Evolutionary conservation across 2,888 invertebrate species (phyloP).

Genomic region (Nomada ruficornis): DNA sequence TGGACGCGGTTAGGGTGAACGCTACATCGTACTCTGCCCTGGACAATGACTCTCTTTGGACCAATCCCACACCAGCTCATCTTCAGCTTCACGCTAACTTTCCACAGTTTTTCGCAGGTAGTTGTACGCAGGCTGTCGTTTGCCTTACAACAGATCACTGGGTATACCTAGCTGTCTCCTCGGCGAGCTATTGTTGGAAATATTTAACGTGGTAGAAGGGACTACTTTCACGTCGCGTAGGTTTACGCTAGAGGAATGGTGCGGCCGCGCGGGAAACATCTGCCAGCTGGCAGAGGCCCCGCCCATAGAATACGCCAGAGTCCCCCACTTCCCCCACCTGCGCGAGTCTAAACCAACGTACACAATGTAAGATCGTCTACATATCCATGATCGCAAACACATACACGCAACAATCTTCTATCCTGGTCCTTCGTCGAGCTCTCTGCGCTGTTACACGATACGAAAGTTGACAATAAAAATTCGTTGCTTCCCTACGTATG

Average conservation of each 20-base stretch:
- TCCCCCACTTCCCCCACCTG: slow-evolving; percentile 62
- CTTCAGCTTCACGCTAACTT: slow-evolving; percentile 45
- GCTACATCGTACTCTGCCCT: slow-evolving; percentile 69
- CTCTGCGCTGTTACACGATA: slow-evolving; percentile 57
- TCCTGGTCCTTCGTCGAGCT: slow-evolving; percentile 50
- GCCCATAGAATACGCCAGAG: slow-evolving; percentile 84
- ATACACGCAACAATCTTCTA: slow-evolving; percentile 33
- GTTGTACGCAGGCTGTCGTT: slow-evolving; percentile 3
- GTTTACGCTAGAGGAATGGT: slow-evolving; percentile 78
- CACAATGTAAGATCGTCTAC: slow-evolving; percentile 26
- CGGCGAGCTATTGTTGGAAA: slow-evolving; percentile 55
- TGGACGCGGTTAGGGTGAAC: slow-evolving; percentile 61
- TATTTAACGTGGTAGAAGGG: slow-evolving; percentile 61
- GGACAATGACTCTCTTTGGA: slow-evolving; percentile 65
- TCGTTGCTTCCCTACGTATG: slow-evolving; percentile 39
- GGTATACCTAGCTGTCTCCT: slow-evolving; percentile 13
- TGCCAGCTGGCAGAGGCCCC: slow-evolving; percentile 87
- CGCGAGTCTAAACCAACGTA: slow-evolving; percentile 49
- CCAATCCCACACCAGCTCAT: slow-evolving; percentile 67
- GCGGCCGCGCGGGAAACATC: slow-evolving; percentile 85
- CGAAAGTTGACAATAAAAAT: slow-evolving; percentile 61
- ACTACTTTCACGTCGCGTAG: slow-evolving; percentile 78
- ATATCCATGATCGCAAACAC: slow-evolving; percentile 27
- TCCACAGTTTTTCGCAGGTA: slow-evolving; percentile 40
- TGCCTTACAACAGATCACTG: slow-evolving; percentile 19